A percentile compares a stretch with the other conserved stretches of the same genome.
These are phyloP conservation scores for Steinernema feltiae DNA, from an alignment of 1,140 invertebrate genomes.

Conservation along the genomic window DNA sequence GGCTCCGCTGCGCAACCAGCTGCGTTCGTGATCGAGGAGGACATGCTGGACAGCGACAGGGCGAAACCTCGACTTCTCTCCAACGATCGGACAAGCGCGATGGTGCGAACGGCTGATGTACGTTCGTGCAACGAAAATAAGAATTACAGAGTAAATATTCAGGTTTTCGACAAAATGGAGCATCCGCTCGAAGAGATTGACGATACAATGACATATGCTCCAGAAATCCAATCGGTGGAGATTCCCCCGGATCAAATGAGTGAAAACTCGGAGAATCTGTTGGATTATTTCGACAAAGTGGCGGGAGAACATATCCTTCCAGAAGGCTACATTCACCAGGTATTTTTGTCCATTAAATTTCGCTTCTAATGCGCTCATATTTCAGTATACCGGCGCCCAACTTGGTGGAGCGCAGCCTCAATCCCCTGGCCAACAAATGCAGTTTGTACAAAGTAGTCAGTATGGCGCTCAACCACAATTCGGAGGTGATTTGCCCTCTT, in stretches of 20 bases:
- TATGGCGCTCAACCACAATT: neutral
- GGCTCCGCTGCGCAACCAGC: neutral
- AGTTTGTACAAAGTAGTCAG: neutral
- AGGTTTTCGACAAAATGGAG: conserved; percentile 48
- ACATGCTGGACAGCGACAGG: conserved; percentile 39
- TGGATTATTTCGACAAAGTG: conserved; percentile 32
- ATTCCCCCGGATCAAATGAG: conserved; percentile 55
- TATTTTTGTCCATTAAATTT: neutral
- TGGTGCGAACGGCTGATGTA: conserved; percentile 47
- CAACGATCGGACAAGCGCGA: conserved; percentile 40
- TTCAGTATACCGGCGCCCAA: neutral
- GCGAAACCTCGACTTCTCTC: conserved; percentile 19
- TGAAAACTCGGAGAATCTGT: conserved; percentile 44
- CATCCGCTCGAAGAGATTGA: conserved; percentile 44
- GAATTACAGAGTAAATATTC: conserved; percentile 17
- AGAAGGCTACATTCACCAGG: neutral
- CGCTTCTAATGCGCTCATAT: neutral
- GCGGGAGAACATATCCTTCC: conserved; percentile 18
- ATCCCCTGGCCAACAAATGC: neutral
- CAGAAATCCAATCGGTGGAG: conserved; percentile 52
- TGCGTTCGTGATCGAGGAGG: conserved; percentile 50
- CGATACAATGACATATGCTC: conserved; percentile 51
- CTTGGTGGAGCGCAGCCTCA: no score
- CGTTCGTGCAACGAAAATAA: conserved; percentile 15
- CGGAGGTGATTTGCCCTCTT: neutral